These are phyloP conservation scores for Knipowitschia caucasica DNA, from an alignment of 2,797 vertebrate species.

Conservation along the genomic window DNA sequence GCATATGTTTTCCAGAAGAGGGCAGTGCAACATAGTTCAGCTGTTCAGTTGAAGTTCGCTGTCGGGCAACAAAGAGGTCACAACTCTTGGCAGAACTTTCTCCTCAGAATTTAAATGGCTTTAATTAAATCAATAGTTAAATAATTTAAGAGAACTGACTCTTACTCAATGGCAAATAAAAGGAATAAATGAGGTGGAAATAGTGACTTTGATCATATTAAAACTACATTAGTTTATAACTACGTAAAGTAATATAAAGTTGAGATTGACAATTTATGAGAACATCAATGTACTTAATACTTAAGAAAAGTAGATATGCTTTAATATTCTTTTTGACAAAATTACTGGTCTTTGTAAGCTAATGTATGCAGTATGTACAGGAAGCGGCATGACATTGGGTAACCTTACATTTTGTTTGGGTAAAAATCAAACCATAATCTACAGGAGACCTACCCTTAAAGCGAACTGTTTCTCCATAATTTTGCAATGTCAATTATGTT, in stretches of 20 bases:
- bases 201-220: neutral
- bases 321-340: too few relatives aligned
- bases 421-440: too few relatives aligned
- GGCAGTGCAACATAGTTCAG: slow-evolving; percentile 25
- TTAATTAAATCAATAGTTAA: too few relatives aligned
- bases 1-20: slow-evolving; percentile 43
- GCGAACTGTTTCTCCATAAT: neutral
- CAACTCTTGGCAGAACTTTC: neutral
- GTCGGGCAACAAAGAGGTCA: neutral
- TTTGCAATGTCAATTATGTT: neutral
- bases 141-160: too few relatives aligned
- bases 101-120: neutral
- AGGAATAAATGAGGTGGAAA: neutral
- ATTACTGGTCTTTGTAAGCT: too few relatives aligned
- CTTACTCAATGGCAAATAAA: neutral
- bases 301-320: too few relatives aligned
- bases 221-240: neutral
- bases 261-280: too few relatives aligned
- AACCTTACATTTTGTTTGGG: too few relatives aligned
- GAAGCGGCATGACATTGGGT: too few relatives aligned
- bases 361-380: too few relatives aligned
- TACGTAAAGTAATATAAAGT: too few relatives aligned
- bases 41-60: neutral
- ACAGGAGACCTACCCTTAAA: neutral
- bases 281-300: too few relatives aligned